A percentile compares a stretch with the other conserved stretches of the same genome.
phyloP scores from a whole-genome alignment of 1,140 invertebrate genomes.

The Trialeurodes vaporariorum region DNA sequence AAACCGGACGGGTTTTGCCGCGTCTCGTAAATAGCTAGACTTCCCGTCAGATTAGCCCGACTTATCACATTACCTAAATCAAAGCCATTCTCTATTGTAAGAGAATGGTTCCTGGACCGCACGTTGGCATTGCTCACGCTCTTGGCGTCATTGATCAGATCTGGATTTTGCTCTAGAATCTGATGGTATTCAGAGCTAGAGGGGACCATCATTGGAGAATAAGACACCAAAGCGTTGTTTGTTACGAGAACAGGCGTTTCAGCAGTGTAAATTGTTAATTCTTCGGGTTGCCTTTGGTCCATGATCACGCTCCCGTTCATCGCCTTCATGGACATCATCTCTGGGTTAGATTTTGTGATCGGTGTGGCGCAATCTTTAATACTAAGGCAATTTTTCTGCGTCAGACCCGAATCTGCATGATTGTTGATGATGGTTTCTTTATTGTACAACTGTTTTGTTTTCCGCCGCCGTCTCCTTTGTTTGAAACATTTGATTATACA shows the following conservation, averaged over 20 bases:
- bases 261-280: conserved; percentile 33
- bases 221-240: conserved; percentile 23
- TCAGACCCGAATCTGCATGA: not conserved
- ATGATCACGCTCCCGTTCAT: conserved; percentile 5
- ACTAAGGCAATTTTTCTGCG: conserved; percentile 28
- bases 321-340: conserved; percentile 15
- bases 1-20: conserved; percentile 2
- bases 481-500: conserved; percentile 19
- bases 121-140: conserved; percentile 45
- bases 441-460: conserved; percentile 27
- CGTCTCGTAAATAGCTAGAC: conserved; percentile 5
- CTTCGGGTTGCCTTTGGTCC: conserved; percentile 25
- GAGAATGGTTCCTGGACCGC: conserved; percentile 34
- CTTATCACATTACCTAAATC: conserved; percentile 29
- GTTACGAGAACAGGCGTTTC: conserved; percentile 26
- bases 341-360: conserved; percentile 35
- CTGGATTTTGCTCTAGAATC: conserved; percentile 53
- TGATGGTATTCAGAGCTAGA: conserved; percentile 36
- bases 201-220: conserved; percentile 28
- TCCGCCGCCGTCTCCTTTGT: conserved; percentile 31
- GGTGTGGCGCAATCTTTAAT: conserved; percentile 6
- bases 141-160: conserved; percentile 61
- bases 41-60: conserved; percentile 12
- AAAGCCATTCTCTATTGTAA: conserved; percentile 33
- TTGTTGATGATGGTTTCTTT: conserved; percentile 24